Evolutionary conservation across 2,113 vertebrate species (phyloP), one percentile per base, ranked within the genome.

Genomic region (Andinoacara biseriatus): DNA sequence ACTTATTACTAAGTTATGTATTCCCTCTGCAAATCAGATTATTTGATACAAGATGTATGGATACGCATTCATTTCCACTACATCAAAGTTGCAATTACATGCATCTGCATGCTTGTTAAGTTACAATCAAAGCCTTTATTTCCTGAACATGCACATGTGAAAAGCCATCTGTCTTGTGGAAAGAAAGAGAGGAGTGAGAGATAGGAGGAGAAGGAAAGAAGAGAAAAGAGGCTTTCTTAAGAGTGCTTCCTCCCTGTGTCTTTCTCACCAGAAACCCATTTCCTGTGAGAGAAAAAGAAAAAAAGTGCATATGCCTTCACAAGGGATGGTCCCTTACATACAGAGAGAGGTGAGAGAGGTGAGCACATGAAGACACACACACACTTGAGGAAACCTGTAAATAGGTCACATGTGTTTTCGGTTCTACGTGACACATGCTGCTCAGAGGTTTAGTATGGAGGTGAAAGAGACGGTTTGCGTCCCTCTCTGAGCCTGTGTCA

Each of bases 261-360:
- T 89, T 87, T 90, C 86, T 91, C 75, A 91, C 59, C 90, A 92
- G 80, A 93, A 95, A 93, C 87, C 91, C 93, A 94, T 94, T 91
- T 96, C 95, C 95, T 95, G 93, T 91, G 87, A 63, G 43, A 52
- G 29, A 29, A 49, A 67, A 67, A 63, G 43, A 52, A 52, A 29
- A 67, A 49, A 11, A 15, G 26, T 94, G 52, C 94, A 67, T 90
- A 92, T 26, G 24, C 81, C 88, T 92, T 94, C 54, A 91, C 61
- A 89, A 83, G 94, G 95, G 95, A 93, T 89, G 85, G 94, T 84
- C 94, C 95, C 94, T 92, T 9, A 69, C 61, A 83, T 18, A 57
- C 54, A 87, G 31, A 88, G 74, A 38, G 9, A 80, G 72, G 75
- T 74, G 59, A 87, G 46, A 87, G 74, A 80, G 72, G 77, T 74